A percentile compares a stretch with the other conserved stretches of the same genome.
phyloP scores from a whole-genome alignment of 2,888 invertebrate genomes.

The Seladonia tumulorum region DNA sequence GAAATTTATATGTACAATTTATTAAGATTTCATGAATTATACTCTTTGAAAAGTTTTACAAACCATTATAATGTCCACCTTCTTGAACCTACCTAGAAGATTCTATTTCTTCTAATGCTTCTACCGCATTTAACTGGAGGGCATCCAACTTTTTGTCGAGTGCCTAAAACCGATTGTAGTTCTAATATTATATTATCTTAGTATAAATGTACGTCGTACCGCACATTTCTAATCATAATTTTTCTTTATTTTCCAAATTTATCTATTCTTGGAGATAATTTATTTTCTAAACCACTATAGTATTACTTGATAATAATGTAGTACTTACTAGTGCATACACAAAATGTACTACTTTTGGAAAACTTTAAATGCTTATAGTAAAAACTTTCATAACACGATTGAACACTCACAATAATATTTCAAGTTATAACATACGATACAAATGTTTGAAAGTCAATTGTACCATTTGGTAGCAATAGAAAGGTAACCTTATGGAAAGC shows the following conservation, averaged over 20 bases:
- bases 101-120: conserved; percentile 78
- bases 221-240: conserved; percentile 14
- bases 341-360: neutral
- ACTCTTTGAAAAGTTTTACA: conserved; percentile 30
- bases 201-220: conserved; percentile 4
- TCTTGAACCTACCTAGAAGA: conserved; percentile 76
- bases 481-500: conserved; percentile 51
- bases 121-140: conserved; percentile 78
- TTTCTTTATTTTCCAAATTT: neutral
- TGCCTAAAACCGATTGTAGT: conserved; percentile 76
- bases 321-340: neutral
- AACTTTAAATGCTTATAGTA: neutral
- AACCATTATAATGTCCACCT: conserved; percentile 34
- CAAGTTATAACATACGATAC: neutral
- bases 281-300: neutral
- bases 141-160: conserved; percentile 82
- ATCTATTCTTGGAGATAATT: neutral
- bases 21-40: neutral
- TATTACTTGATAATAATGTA: neutral
- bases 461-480: neutral
- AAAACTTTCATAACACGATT: neutral
- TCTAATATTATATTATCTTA: conserved; percentile 33
- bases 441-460: conserved; percentile 11
- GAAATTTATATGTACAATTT: neutral
- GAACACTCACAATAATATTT: neutral